Evolutionary conservation across 2,888 invertebrate genomes (phyloP), one percentile per base, ranked within the genome.

Genomic region (Lithosia quadra): DNA sequence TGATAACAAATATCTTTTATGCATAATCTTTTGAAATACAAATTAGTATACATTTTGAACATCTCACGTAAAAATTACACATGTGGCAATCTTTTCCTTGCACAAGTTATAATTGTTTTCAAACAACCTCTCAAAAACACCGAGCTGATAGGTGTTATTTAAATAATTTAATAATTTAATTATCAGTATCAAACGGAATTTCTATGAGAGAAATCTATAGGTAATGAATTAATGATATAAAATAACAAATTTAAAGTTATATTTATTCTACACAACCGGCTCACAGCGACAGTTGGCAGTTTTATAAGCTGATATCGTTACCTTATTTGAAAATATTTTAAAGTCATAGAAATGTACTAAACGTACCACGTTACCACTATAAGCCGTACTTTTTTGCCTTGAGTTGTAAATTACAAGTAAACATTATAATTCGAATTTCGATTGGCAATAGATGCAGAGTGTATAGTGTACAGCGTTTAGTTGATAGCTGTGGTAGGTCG

Each of bases 371-470:
- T 39, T 15, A n/a, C n/a, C 15, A 39, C 13, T 39, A 39, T 15
- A 39, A n/a, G 15, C 39, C 39, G 15, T 39, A 39, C 13, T 15
- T 15, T 4, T 15, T 39, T 15, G 0, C 15, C 0, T 5, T 13
- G 2, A 13, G 5, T 36, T 2, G 1, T 36, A 36, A 11, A 36
- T 39, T 39, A 15, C 13, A 15, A 15, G 15, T 39, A 1, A 7
- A 36, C 11, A 1, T 24, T 22, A 13, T 8, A 22, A 22, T 56
- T 56, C 0, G 21, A 56, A 56, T 56, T 56, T 24, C 11, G 24
- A 58, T 49, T 59, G 28, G 34, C 24, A 7, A 53, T 28, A 53
- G 10, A 66, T 60, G n/a, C 36, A 22, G 66, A 55, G 36, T n/a
- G 36, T 22, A 13, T 43, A 24, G 36, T 22, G 15, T 43, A 24